Evolutionary conservation across 2,888 invertebrate genomes (phyloP), one percentile per base, ranked within the genome.

Genomic region (Agriopis aurantiaria): DNA sequence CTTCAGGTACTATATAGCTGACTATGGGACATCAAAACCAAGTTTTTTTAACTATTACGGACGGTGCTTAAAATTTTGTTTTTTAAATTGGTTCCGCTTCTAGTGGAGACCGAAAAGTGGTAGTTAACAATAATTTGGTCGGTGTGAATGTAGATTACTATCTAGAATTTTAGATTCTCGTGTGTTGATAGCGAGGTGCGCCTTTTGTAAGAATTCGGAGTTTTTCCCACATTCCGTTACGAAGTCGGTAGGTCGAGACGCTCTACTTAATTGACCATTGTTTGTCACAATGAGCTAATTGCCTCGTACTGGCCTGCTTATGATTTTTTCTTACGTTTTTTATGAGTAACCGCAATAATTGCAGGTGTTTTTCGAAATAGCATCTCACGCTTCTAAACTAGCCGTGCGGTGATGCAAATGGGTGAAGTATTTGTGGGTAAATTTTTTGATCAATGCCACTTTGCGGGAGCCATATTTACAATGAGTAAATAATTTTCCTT

Each of bases 231-330:
- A 86, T 83, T 80, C 80, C 78, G 81, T 83, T 83, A 82, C 77
- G 76, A 77, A 80, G 79, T 73, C 76, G 79, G 84, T 85, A 81
- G 85, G 82, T 79, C 83, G 82, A 80, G 85, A 84, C 84, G 87
- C 78, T 84, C 85, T 82, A 87, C 82, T 80, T 91, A 93, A 92
- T 91, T 91, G 92, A 88, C 91, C 91, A 93, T 93, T 93, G 93
- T 93, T 93, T 93, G 92, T 93, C 83, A 84, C 83, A 86, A 86
- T 91, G 92, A 83, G 92, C 91, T 88, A 82, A 89, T 89, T 86
- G 83, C 87, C 80, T 74, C 81, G 83, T 83, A 80, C 75, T 89
- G 92, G 87, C 92, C 92, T 84, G 86, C 88, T 91, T 91, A 87
- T 85, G 80, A 86, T 82, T 72, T 75, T 72, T 72, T 71, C 70